Base-by-base conservation (phyloP, 2,113 vertebrate species). In the Boulengerochromis microlepis region DNA sequence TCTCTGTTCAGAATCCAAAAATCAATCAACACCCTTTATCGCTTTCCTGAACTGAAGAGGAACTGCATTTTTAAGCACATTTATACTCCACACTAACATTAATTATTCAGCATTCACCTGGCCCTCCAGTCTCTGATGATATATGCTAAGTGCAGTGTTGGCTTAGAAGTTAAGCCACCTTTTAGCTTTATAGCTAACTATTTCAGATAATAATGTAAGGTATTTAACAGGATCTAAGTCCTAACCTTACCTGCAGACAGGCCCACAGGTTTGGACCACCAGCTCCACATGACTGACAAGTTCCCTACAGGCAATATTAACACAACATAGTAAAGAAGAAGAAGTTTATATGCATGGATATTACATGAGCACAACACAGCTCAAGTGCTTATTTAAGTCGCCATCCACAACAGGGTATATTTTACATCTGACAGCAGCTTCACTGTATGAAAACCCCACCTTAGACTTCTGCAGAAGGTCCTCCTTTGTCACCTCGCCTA, bases 251-350 rank as follows among this genome's bases (percentile, higher is more conserved):
- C 98, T 99, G 98, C 74, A 99, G 97, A 96, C 99, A 99, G 83
- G 99, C 99, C 98, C 98, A 99, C 38, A 99, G 97, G 94, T 99
- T 99, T 47, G 98, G 98, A 87, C 98, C 99, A 52, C 96, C 96
- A 5, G 97, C 98, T 56, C 98, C 98, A 89, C 99, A 99, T 1
- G 98, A 98, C 93, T 99, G 98, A 93, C 99, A 99, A 54, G 97
- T 97, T 47, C 98, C 98, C 98, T 99, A 91, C 6, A 93, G 54
- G 35, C n/a, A 50, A 80, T n/a, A 78, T 78, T 33, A 71, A 45
- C 10, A 31, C 22, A 61, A 33, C 10, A 19, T 12, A 22, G 24
- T 26, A 84, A 13, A 31, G 22, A 74, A 22, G 18, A 31, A n/a
- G 13, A 26, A 26, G 38, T 26, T 24, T 38, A 54, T 26, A 54